Evolutionary conservation across 2,113 vertebrate species (phyloP), one percentile per base, ranked within the genome.

Genomic region (Mesocricetus auratus): DNA sequence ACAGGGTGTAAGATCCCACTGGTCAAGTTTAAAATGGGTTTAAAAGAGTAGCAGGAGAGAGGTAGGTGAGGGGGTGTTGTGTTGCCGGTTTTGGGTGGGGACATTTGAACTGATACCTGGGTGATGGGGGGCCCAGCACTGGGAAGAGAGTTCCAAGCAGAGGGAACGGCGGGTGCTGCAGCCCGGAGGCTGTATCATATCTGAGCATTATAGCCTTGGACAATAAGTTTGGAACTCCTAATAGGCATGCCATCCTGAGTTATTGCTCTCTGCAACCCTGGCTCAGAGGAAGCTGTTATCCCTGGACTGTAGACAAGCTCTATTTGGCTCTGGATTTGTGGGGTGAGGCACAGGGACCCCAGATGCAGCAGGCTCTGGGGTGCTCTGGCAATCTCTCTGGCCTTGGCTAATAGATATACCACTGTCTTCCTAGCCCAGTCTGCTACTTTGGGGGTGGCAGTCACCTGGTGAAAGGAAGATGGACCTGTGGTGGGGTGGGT

Each of bases 341-440:
- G 1, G 8, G 21, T 31, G 4, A 22, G 24, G 24, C 9, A 3
- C 8, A 13, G 15, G 45, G 64, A 31, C 33, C 24, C 56, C 39
- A 45, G 39, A 69, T 2, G 4, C 16, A 15, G 24, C 42, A 42
- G 58, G 8, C 45, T 66, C 66, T 33, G 39, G 36, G 60, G 17
- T 33, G 1, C 21, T 0, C 68, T 77, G 3, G 0, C 0, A n/a
- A 17, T 64, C 39, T 17, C 45, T 89, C 60, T 64, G 9, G 1
- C 39, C 2, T 39, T 1, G 3, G 82, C 53, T 50, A 7, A 13
- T n/a, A 26, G 78, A 93, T 50, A 39, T 22, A 21, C 5, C 92
- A 53, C 16, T 93, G 26, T 13, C 71, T 56, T 39, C 33, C 56
- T 69, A 66, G 21, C 33, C 29, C 26, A 12, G 7, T 29, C 86